phyloP scores from a whole-genome alignment of 2,888 invertebrate species.

The Ectemnius lituratus region DNA sequence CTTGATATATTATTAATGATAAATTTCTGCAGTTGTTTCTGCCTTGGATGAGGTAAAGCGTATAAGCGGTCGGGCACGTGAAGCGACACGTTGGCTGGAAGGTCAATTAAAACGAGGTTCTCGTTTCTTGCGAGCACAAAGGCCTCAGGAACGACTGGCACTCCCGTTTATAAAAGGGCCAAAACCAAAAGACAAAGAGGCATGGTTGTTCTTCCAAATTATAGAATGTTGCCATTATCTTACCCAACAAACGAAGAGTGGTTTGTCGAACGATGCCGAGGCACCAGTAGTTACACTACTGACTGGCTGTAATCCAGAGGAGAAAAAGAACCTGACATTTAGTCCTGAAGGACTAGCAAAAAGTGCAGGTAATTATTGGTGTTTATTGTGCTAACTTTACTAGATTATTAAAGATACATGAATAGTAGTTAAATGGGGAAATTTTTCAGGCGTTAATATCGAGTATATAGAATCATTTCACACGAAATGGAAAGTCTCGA shows the following conservation, averaged over 20 bases:
- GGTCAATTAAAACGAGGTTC: slow-evolving; percentile 92
- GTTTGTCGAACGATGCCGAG: slow-evolving; percentile 76
- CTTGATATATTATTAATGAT: not conserved
- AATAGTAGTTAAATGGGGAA: not conserved
- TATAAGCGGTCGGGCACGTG: slow-evolving; percentile 89
- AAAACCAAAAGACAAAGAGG: slow-evolving; percentile 86
- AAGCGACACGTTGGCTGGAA: slow-evolving; percentile 96
- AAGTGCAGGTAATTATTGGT: slow-evolving; percentile 80
- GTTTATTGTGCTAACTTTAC: slow-evolving; percentile 23
- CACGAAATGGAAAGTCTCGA: slow-evolving; percentile 89
- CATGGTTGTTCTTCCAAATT: slow-evolving; percentile 88
- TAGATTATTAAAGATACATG: not conserved
- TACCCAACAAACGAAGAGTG: slow-evolving; percentile 78
- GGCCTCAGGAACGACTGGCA: slow-evolving; percentile 88
- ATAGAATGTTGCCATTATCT: slow-evolving; percentile 91
- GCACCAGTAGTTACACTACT: slow-evolving; percentile 86
- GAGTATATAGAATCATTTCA: slow-evolving; percentile 91
- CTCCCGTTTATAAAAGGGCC: slow-evolving; percentile 87
- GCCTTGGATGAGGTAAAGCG: slow-evolving; percentile 93
- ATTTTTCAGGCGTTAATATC: slow-evolving; percentile 84
- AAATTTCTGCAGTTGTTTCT: slow-evolving; percentile 84
- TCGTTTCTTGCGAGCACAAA: slow-evolving; percentile 91
- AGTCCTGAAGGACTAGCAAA: slow-evolving; percentile 88
- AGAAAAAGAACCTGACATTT: slow-evolving; percentile 81
- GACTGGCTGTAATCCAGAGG: slow-evolving; percentile 81